Percentiles rank a stretch among this genome's conserved stretches.
These are phyloP conservation scores for Maconellicoccus hirsutus DNA, from an alignment of 1,140 invertebrate genomes.

Conservation along the genomic window DNA sequence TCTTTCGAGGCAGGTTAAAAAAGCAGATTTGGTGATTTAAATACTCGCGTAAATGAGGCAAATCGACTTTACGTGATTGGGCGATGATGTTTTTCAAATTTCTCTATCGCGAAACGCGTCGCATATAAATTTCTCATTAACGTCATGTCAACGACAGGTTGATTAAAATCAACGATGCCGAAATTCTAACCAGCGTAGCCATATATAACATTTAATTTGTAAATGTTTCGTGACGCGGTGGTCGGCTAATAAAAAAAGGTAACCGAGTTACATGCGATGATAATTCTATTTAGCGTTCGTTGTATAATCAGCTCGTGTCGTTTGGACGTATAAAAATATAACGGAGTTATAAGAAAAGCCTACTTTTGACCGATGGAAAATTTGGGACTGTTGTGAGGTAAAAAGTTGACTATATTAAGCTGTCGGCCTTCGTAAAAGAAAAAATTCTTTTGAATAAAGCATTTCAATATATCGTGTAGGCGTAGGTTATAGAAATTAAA, in stretches of 20 bases:
- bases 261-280: background rate
- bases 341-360: too few species aligned
- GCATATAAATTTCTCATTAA: constrained; percentile 1
- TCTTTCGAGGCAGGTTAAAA: background rate
- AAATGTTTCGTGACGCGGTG: background rate
- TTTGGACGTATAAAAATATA: too few species aligned
- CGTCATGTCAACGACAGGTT: background rate
- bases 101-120: background rate
- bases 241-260: background rate
- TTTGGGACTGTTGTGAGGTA: too few species aligned
- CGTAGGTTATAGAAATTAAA: too few species aligned
- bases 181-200: background rate
- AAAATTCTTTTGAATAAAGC: too few species aligned
- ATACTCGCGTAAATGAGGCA: background rate
- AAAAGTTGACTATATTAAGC: too few species aligned
- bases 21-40: background rate
- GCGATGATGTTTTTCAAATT: background rate
- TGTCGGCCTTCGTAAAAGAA: too few species aligned
- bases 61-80: background rate
- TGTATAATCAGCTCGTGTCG: too few species aligned
- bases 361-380: too few species aligned
- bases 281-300: background rate
- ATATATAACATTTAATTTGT: background rate
- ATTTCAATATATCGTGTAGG: too few species aligned
- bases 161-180: background rate